Evolutionary conservation across 2,113 vertebrate species (phyloP), one percentile per base, ranked within the genome.

Genomic region (Siphamia tubifer): DNA sequence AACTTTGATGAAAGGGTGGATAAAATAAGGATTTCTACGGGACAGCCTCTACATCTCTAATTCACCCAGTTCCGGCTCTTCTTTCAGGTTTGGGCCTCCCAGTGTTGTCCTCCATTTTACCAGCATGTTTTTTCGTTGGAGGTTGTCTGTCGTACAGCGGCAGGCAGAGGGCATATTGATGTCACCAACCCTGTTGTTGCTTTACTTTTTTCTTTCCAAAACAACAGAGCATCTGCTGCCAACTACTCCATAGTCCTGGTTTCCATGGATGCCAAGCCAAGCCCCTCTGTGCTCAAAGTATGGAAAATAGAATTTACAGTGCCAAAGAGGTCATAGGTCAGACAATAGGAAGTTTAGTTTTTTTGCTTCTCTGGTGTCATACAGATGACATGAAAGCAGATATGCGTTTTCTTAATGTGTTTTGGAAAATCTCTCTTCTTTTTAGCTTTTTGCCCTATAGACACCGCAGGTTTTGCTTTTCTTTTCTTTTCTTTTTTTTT

Each of bases 211-310:
- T 21, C 45, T 68, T 74, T 69, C 76, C 85, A 87, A 84, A 89
- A 90, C 88, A 90, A 83, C 71, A 69, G 47, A 77, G 76, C 74
- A 75, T 87, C 81, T 87, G 88, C 82, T 87, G 84, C 82, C 88
- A 89, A 72, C 78, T 60, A 65, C 78, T 86, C 77, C 71, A 70
- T 86, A 89, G 90, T 92, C 85, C 84, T 83, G 67, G 42, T 89
- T 65, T 64, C 71, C 75, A 68, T 65, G 82, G 76, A 77, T 65
- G 68, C 87, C 79, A 67, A 55, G 55, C 78, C 71, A 67, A 69
- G 53, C 60, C n/a, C n/a, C 70, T 58, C 32, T 3, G 40, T 31
- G 51, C 62, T 77, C 39, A 73, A 54, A 62, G 71, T 90, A 90
- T 82, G 72, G 75, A 77, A 82, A 74, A 82, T 82, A 68, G 82